Evolutionary conservation across 2,888 invertebrate species (phyloP), one percentile per base, ranked within the genome.

Genomic region (Diaphora mendica): DNA sequence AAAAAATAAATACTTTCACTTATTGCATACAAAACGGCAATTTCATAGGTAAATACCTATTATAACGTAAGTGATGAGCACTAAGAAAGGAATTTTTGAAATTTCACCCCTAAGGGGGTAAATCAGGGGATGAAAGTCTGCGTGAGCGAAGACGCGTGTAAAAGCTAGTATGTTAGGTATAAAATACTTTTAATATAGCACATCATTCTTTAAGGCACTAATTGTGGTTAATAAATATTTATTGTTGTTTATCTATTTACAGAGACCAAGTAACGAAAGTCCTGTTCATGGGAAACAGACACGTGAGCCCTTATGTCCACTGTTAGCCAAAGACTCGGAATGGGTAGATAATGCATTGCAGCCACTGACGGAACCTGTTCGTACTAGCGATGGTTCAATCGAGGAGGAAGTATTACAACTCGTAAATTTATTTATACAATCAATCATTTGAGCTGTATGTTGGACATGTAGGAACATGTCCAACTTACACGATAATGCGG

Each of bases 271-370:
- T 71, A 77, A 79, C 68, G 81, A 74, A 71, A 84, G 75, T 59
- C 72, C 80, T 72, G 78, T 79, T 65, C 48, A 75, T 73, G 79
- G 82, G 66, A 83, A 78, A 64, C 80, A 82, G 59, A 73, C 76
- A 44, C 64, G 75, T 42, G 86, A 87, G 80, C 87, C 87, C 15
- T 75, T 86, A 51, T 93, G 90, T 70, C 92, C 95, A 5, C 84
- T 96, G 72, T 84, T 94, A 77, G 95, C 95, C 20, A 94, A 94
- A 86, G 96, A 96, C 84, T 96, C 96, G 0, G 94, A 94, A 89
- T 96, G 96, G 96, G 90, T 91, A 83, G 91, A 94, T 81, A 70
- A 62, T 23, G 89, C 93, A 80, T 77, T 93, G 80, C 91, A 93
- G 74, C 77, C 87, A 62, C 72, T 80, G 11, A 62, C 81, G 20